phyloP scores from a whole-genome alignment of 2,888 invertebrate species.

The Cepaea hortensis region DNA sequence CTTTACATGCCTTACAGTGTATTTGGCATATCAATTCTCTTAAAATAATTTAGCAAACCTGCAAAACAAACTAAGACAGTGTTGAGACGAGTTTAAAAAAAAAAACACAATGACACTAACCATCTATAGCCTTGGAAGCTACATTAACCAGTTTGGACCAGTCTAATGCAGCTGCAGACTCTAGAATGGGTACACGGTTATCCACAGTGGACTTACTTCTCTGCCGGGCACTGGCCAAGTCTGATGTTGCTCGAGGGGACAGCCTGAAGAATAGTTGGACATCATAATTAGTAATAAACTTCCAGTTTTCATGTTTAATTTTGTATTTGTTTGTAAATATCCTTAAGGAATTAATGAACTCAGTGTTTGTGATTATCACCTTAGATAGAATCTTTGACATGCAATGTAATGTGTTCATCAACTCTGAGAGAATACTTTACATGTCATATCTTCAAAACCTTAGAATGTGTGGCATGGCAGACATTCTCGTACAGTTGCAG shows the following conservation, averaged over 20 bases:
- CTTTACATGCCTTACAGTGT: too few relatives aligned
- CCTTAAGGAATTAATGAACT: too few relatives aligned
- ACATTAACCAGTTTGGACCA: conserved; percentile 84
- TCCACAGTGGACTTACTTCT: conserved; percentile 53
- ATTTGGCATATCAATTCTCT: neutral
- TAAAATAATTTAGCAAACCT: neutral
- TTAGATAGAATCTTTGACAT: too few relatives aligned
- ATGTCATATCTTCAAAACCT: too few relatives aligned
- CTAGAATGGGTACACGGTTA: conserved; percentile 79
- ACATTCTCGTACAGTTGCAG: too few relatives aligned
- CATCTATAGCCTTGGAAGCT: conserved; percentile 84
- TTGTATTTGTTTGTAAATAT: too few relatives aligned
- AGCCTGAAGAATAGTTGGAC: conserved; percentile 58
- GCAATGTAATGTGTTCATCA: too few relatives aligned
- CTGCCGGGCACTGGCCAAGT: conserved; percentile 53
- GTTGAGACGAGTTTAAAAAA: neutral
- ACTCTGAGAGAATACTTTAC: too few relatives aligned
- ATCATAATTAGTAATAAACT: too few relatives aligned
- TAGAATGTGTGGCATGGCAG: too few relatives aligned
- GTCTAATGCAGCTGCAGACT: conserved; percentile 83
- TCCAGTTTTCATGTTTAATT: too few relatives aligned
- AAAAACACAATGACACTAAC: conserved; percentile 54
- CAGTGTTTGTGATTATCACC: too few relatives aligned
- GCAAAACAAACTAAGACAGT: neutral
- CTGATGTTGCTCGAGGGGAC: conserved; percentile 68